Evolutionary conservation across 1,140 invertebrate genomes (phyloP), one percentile per base, ranked within the genome.

Genomic region (Drosophila virilis): DNA sequence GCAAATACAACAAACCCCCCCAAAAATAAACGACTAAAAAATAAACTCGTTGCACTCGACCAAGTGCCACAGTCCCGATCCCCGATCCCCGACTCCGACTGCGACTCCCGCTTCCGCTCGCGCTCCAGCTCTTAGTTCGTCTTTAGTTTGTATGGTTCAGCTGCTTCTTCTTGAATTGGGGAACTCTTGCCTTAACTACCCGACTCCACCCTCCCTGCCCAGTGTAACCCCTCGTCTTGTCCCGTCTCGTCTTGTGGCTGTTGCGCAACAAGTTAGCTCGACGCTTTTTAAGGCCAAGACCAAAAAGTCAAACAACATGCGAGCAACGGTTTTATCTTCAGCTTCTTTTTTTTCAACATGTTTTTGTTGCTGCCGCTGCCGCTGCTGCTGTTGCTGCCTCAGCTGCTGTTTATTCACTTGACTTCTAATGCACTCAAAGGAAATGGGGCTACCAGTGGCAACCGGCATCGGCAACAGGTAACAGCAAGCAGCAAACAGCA

Each of bases 371-470:
- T 54, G 58, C 51, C 48, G 10, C n/a, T n/a, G n/a, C n/a, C n/a
- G n/a, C n/a, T n/a, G n/a, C 38, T 67, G 48, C 58, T 8, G 35
- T 37, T 9, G 8, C 38, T 67, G 48, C 58, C 67, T 70, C 48
- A 66, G n/a, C 42, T 52, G 58, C 59, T 70, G 67, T 54, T 71
- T 71, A 77, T 77, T 78, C 64, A 73, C 80, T 84, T 84, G 73
- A 84, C 80, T 80, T 80, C 64, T 80, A 84, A 84, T 84, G 77
- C 80, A 79, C 77, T 79, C 73, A 64, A 46, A 62, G 80, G 81
- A 84, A 84, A 84, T 84, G 80, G 73, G 80, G 80, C 80, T 71
- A 84, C 66, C 67, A 84, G 59, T 84, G 50, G 50, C 80, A 76
- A 74, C 66, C 51, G 59, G 42, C 72, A 74, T 57, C 13, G 58